Percentiles rank a stretch among this genome's conserved stretches.
Evolutionary conservation across 2,797 vertebrate species (phyloP).

Genomic region (Triplophysa bombifrons): DNA sequence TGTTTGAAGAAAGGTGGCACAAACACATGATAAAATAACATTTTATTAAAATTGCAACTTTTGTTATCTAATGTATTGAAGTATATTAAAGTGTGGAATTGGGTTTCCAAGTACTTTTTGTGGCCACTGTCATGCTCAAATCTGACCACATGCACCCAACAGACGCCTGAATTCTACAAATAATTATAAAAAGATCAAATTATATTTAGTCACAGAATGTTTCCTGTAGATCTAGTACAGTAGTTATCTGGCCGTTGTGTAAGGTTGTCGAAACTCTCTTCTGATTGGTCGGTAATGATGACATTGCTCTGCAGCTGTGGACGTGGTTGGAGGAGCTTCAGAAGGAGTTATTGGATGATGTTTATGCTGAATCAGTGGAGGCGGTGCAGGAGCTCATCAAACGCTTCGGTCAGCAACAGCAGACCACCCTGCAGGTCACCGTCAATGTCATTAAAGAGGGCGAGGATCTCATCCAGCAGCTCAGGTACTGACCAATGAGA

Average conservation of each 20-base stretch:
- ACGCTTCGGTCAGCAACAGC: conserved; percentile 95
- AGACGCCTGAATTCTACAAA: too few relatives aligned
- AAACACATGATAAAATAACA: too few relatives aligned
- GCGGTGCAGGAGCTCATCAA: conserved; percentile 97
- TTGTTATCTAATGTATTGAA: too few relatives aligned
- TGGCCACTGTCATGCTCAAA: too few relatives aligned
- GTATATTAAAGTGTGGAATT: too few relatives aligned
- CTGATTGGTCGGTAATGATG: conserved; percentile 41
- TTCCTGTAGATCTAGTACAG: not conserved
- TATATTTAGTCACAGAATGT: not conserved
- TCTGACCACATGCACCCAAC: not conserved
- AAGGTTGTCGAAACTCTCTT: conserved; percentile 65
- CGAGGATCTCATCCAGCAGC: conserved; percentile 96
- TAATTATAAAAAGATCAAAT: not conserved
- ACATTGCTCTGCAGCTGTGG: conserved; percentile 83
- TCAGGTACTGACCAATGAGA: conserved; percentile 70
- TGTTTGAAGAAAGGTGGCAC: too few relatives aligned
- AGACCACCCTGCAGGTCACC: conserved; percentile 94
- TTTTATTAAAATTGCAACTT: too few relatives aligned
- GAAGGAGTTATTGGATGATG: conserved; percentile 96
- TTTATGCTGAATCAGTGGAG: conserved; percentile 96
- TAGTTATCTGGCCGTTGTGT: not conserved
- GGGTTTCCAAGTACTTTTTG: too few relatives aligned
- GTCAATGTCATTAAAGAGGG: conserved; percentile 99
- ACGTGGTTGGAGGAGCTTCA: conserved; percentile 98